Base-by-base conservation (phyloP, 2,888 invertebrate genomes). In the Nymphalis polychloros region DNA sequence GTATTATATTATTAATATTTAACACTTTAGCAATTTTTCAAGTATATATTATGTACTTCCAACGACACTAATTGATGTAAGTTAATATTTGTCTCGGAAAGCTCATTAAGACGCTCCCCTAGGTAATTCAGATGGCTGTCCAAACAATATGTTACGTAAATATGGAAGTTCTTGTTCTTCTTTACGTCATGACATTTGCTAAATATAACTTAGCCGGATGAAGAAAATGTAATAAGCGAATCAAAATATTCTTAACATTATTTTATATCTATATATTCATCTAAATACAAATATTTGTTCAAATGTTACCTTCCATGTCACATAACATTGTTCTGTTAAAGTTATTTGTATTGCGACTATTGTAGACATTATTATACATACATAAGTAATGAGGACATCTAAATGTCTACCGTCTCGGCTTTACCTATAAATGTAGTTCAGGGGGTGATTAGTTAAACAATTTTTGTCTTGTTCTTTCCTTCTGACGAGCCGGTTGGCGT, bases 291-390 rank as follows among this genome's bases (percentile, higher is more conserved):
- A 31, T 63, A 46, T 63, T 63, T 67, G 59, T 67, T 49, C 59
- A 63, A 59, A 52, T 67, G 63, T 67, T 57, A 57, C 59, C 63
- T 59, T 67, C 19, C 59, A 50, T 49, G 50, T 63, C 49, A 63
- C 35, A 35, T 53, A 27, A 31, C 17, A 67, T 20, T 20, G 46
- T 67, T 47, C 46, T 59, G 20, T 59, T 50, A 23, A 52, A 59
- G 16, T 52, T 65, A 52, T 60, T 65, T 60, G 47, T 65, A 53
- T 47, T 59, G 52, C 47, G 23, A 60, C 20, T 65, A 23, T 23
- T 59, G 59, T 64, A 60, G 60, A 66, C 60, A 60, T 55, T 31
- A 60, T 65, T 63, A n/a, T 50, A 52, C 20, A 35, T 53, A 46
- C 50, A 31, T 31, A 6, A 31, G 31, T 59, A 63, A 63, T 63